Evolutionary conservation across 2,797 vertebrate species (phyloP).

Genomic region (Streptopelia turtur): DNA sequence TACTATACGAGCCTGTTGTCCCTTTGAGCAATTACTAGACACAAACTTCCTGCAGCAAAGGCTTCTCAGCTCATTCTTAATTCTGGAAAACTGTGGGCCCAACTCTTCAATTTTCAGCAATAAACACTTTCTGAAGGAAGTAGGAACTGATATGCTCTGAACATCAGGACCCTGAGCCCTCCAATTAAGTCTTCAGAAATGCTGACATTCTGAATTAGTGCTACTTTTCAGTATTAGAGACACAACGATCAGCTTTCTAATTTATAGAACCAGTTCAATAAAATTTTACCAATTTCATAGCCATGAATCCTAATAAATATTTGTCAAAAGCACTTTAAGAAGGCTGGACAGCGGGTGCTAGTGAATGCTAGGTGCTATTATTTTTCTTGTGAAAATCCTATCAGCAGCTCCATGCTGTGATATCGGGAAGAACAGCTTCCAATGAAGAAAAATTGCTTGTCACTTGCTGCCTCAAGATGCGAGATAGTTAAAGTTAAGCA

Average conservation of each 20-base stretch:
- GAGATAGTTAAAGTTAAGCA: slow-evolving; percentile 45
- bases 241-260: neutral
- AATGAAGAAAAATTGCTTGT: slow-evolving; percentile 67
- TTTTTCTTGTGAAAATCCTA: slow-evolving; percentile 21
- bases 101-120: neutral
- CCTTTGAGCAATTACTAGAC: neutral
- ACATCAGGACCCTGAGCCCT: neutral
- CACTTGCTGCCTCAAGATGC: slow-evolving; percentile 35
- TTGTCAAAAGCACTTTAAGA: neutral
- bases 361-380: neutral
- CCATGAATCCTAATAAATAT: neutral
- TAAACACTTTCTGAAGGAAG: neutral
- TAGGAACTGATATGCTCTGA: neutral
- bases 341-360: slow-evolving; percentile 5
- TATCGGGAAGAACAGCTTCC: slow-evolving; percentile 11
- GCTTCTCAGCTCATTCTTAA: neutral
- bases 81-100: neutral
- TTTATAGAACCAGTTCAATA: neutral
- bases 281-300: neutral
- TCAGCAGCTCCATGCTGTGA: slow-evolving; percentile 2
- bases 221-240: neutral
- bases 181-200: neutral
- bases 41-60: neutral
- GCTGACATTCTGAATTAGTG: neutral
- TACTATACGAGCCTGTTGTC: neutral